A percentile compares a stretch with the other conserved stretches of the same genome.
phyloP scores from a whole-genome alignment of 1,140 invertebrate species.

The Arion vulgaris region DNA sequence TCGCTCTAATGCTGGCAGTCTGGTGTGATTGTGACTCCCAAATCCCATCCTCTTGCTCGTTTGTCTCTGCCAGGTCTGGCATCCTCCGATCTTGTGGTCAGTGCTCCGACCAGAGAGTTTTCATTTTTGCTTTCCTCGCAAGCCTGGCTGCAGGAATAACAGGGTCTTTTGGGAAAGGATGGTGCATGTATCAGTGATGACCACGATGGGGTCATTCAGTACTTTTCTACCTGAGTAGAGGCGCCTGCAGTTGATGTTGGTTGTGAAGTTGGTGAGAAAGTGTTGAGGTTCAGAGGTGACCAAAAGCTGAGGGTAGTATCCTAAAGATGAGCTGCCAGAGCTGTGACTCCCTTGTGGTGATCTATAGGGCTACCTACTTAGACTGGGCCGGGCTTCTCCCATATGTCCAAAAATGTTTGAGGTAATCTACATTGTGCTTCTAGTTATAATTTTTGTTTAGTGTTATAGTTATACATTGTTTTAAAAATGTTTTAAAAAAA shows the following conservation, averaged over 20 bases:
- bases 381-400: slow-evolving; percentile 16
- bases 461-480: too few relatives aligned
- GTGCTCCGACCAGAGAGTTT: background rate
- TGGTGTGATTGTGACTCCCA: slow-evolving; percentile 11
- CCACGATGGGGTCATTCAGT: background rate
- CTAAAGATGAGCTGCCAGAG: background rate
- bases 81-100: background rate
- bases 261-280: background rate
- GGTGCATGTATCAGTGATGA: background rate
- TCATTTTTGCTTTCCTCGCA: background rate
- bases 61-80: slow-evolving; percentile 15
- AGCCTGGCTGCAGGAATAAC: background rate
- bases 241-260: background rate
- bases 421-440: slow-evolving; percentile 15
- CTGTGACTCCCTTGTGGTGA: background rate
- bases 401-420: background rate
- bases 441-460: too few relatives aligned
- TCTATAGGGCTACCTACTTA: background rate
- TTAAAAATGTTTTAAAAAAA: too few relatives aligned
- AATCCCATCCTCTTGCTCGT: background rate
- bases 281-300: background rate
- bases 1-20: slow-evolving; percentile 4
- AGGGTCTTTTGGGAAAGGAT: background rate
- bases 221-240: background rate
- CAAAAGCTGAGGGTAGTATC: background rate